These are phyloP conservation scores for Trisateles emortualis DNA, from an alignment of 2,888 invertebrate genomes.

Conservation along the genomic window DNA sequence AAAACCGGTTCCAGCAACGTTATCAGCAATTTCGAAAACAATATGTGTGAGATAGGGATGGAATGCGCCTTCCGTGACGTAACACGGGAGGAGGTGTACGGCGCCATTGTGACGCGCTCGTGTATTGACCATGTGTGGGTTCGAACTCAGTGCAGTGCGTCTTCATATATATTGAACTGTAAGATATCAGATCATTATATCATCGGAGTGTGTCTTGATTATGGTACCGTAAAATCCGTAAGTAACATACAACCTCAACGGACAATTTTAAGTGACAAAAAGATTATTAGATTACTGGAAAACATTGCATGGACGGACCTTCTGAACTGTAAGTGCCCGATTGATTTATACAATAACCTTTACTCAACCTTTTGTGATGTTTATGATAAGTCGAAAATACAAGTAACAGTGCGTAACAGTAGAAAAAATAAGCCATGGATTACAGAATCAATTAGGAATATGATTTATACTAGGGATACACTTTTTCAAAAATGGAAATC, in stretches of 20 bases:
- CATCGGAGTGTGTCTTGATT: neutral
- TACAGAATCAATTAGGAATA: neutral
- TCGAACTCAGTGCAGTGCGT: neutral
- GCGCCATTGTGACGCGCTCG: too few relatives aligned
- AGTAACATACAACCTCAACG: neutral
- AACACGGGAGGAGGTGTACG: too few relatives aligned
- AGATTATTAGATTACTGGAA: neutral
- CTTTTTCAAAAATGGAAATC: neutral
- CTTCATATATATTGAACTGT: neutral
- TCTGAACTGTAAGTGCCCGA: neutral
- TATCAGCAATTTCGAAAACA: neutral
- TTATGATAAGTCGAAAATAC: too few relatives aligned
- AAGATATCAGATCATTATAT: neutral
- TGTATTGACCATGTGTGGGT: too few relatives aligned
- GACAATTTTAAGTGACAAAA: neutral
- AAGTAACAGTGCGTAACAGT: neutral
- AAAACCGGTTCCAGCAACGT: neutral
- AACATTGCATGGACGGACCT: neutral
- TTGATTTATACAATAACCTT: neutral
- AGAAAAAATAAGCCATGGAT: neutral
- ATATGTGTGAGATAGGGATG: too few relatives aligned
- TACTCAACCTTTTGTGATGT: too few relatives aligned
- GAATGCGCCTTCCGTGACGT: too few relatives aligned
- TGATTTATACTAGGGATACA: too few relatives aligned
- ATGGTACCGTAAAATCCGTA: neutral